Base-by-base conservation (phyloP, 2,888 invertebrate species). In the Seira musarum region DNA sequence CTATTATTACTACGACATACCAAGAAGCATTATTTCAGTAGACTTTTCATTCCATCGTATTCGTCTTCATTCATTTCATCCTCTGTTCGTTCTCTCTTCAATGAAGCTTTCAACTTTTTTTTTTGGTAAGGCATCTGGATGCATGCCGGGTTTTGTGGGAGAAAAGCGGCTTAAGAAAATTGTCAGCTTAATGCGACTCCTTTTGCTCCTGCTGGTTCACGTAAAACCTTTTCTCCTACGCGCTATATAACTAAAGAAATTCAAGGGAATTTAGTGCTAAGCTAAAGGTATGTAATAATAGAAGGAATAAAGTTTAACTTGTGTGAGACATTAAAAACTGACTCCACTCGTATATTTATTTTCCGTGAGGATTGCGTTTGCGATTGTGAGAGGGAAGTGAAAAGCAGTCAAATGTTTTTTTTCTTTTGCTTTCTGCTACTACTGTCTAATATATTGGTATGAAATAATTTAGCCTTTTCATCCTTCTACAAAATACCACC, bases 151-250 rank as follows among this genome's bases (percentile, higher is more conserved):
- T 30, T 76, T 68, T 65, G 64, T 79, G 61, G 30, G 78, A 79
- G 78, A 79, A 79, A 79, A 79, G 71, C 71, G 72, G 78, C 78
- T 79, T 79, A 79, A 30, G 61, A 68, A 68, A 79, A 79, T 79
- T 79, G 78, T 77, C 77, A 71, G 57, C 46, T 77, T 71, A 77
- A 77, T 66, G 71, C 70, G 49, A 70, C 60, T 73, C 30, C 65
- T 73, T 60, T 60, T 60, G 46, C 70, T 57, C 61, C 49, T 40
- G 30, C 35, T 30, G 25, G 19, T 68, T 49, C 13, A 67, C 40
- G 60, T 19, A 60, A 60, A 60, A 60, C 60, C 22, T 60, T 60
- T 65, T 72, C 40, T 40, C 17, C 8, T 53, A 46, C 64, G 19
- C 30, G 49, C 46, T 73, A 53, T 53, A 3, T 15, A 8, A 13